phyloP scores from a whole-genome alignment of 2,113 vertebrate genomes.

The Brachypodius melanocephalos region DNA sequence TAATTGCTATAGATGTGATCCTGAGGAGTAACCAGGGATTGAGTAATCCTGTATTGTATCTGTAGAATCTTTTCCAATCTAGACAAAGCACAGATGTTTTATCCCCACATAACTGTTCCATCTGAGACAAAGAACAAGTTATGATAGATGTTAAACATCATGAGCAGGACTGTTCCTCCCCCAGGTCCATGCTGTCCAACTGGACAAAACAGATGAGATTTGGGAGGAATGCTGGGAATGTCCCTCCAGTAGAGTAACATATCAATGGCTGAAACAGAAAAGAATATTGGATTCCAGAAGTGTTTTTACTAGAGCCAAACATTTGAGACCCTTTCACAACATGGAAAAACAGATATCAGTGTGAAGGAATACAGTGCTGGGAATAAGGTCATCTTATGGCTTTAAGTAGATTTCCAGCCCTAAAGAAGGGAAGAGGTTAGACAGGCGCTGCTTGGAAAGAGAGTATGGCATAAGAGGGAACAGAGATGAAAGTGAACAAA shows the following conservation, averaged over 20 bases:
- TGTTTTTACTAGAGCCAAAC: background rate
- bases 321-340: background rate
- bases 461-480: background rate
- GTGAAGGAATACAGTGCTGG: background rate
- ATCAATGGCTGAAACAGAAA: background rate
- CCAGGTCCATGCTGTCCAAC: background rate
- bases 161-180: background rate
- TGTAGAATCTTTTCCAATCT: background rate
- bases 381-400: background rate
- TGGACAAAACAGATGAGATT: background rate
- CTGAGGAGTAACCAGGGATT: background rate
- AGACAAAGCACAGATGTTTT: background rate
- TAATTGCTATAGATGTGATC: background rate
- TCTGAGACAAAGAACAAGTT: background rate
- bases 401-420: background rate
- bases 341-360: background rate
- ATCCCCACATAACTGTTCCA: background rate
- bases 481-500: background rate
- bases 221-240: background rate
- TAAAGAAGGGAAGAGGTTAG: background rate
- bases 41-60: background rate
- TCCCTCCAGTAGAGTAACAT: background rate
- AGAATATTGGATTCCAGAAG: background rate
- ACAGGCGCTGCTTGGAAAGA: background rate
- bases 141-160: background rate